Base-by-base conservation (phyloP, 2,888 invertebrate species). In the Globia sparganii region DNA sequence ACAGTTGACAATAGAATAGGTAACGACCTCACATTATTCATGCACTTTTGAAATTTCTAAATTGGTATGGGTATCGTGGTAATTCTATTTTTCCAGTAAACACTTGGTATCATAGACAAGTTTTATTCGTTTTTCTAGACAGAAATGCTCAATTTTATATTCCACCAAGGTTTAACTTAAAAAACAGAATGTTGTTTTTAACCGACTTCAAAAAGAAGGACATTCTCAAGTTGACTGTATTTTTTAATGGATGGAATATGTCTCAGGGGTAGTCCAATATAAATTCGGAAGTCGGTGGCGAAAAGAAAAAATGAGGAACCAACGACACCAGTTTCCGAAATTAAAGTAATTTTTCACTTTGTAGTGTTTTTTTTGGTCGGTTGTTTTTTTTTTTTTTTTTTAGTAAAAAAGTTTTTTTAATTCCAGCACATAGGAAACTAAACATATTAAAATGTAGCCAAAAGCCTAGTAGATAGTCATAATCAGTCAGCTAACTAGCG, bases 1-100 rank as follows among this genome's bases (percentile, higher is more conserved):
- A n/a, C 59, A 31, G 49, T 73, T 72, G 71, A 77, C 77, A 75
- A 79, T 72, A 34, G 67, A 49, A 76, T 59, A 40, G 37, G 28
- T 75, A 76, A 80, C 73, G 69, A 72, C 53, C 56, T 68, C 43
- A 58, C 59, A 70, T 80, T 43, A 66, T 72, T 77, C 34, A 77
- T 84, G 72, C 77, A 67, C 56, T 56, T 78, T 68, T 53, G 73
- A 79, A 72, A 81, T 84, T 80, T 85, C 66, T 80, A 82, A 86
- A 74, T 85, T 78, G 70, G 49, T 80, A 53, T 46, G 78, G 66
- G 31, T 81, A 73, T 67, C 21, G 8, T 37, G 4, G 43, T 62
- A 2, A 53, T 78, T 74, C 37, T 40, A 56, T 53, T 46, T 81
- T 78, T 64, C 59, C 31, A 78, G 62, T 46, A 64, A 83, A 59